These are phyloP conservation scores for Drosophila sordidapex DNA, from an alignment of 2,888 invertebrate species.

Conservation along the genomic window DNA sequence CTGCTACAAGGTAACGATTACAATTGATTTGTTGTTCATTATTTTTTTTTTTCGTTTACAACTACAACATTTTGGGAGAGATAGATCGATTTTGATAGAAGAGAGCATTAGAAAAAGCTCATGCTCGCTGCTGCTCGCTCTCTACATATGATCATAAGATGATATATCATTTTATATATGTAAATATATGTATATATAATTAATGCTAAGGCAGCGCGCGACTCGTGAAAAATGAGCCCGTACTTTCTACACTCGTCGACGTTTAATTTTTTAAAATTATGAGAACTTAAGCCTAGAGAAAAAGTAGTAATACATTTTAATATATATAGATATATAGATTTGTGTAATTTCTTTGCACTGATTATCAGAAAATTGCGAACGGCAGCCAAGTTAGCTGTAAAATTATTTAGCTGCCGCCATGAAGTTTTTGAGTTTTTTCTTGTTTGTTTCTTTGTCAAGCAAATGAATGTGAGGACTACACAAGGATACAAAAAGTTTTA, in stretches of 20 bases:
- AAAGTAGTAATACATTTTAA: slow-evolving; percentile 65
- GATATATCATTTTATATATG: slow-evolving; percentile 31
- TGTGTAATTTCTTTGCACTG: slow-evolving; percentile 69
- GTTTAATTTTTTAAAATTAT: slow-evolving; percentile 56
- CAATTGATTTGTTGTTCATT: slow-evolving; percentile 56
- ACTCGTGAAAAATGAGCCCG: slow-evolving; percentile 47
- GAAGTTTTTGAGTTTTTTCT: slow-evolving; percentile 42
- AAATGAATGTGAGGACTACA: slow-evolving; percentile 31
- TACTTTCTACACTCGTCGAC: slow-evolving; percentile 48
- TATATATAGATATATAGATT: slow-evolving; percentile 33
- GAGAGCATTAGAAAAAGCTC: slow-evolving; percentile 38
- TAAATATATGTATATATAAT: slow-evolving; percentile 34
- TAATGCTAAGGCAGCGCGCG: slow-evolving; percentile 60
- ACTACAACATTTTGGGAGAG: slow-evolving; percentile 57
- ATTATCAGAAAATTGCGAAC: slow-evolving; percentile 65
- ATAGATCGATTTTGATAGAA: slow-evolving; percentile 44
- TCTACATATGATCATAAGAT: slow-evolving; percentile 44
- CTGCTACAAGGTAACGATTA: slow-evolving; percentile 69
- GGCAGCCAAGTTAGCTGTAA: slow-evolving; percentile 39
- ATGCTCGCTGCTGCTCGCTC: slow-evolving; percentile 20
- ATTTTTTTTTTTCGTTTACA: slow-evolving; percentile 46
- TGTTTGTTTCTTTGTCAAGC: slow-evolving; percentile 20
- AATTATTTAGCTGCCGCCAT: slow-evolving; percentile 49
- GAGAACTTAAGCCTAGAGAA: slow-evolving; percentile 73
- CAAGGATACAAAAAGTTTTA: slow-evolving; percentile 47